Evolutionary conservation across 2,113 vertebrate genomes (phyloP), one percentile per base, ranked within the genome.

Genomic region (Rhipidura dahli): DNA sequence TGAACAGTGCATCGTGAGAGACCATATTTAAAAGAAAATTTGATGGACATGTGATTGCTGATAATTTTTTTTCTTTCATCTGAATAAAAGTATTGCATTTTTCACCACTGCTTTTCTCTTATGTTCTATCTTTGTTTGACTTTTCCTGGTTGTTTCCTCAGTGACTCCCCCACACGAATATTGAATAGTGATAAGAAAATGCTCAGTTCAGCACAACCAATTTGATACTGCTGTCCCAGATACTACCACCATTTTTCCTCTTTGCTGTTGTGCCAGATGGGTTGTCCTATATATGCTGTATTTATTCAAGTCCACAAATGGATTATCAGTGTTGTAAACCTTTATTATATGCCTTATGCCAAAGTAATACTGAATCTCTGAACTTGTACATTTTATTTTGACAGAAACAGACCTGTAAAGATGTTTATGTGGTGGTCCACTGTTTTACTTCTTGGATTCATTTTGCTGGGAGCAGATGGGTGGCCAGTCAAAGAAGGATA

Each of bases 401-500:
- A 89, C 96, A 98, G 98, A 81, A 96, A 51, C 70, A 94, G 88
- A 89, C 75, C 92, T 83, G 73, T 94, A 97, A 98, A 94, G 89
- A 98, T 98, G 98, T 96, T 95, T 92, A 97, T 96, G 93, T 94
- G 90, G 93, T 98, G 97, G 97, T 95, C 97, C 40, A 11, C 95
- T 89, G 60, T 93, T 97, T 96, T 97, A 80, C 92, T 98, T 87
- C 93, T 98, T 95, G 98, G 97, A 96, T 97, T 93, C 87, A 47
- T 97, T 95, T 96, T 97, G 24, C 64, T 97, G 96, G 93, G 88
- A 72, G 92, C 96, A 76, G 97, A 98, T 2, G 98, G 97, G 61
- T 98, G 97, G 96, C 97, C 97, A 78, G 69, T 89, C 54, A 98
- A 97, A 80, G 98, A 98, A 97, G 96, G 83, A 96, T 96, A 97